Percentiles rank a stretch among this genome's conserved stretches.
These are phyloP conservation scores for Xyrauchen texanus DNA, from an alignment of 2,113 vertebrate species.

Conservation along the genomic window DNA sequence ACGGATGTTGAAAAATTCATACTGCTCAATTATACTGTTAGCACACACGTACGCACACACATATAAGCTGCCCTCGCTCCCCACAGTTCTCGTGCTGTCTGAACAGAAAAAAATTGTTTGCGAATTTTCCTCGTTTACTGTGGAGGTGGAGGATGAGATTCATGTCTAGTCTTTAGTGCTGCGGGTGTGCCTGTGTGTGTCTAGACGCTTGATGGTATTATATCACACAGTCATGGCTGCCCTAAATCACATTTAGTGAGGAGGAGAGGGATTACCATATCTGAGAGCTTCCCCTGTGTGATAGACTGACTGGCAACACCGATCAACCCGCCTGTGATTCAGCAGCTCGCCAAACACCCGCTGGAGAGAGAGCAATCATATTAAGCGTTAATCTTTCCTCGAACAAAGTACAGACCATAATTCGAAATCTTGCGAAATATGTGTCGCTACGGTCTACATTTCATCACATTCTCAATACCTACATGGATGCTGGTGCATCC, in stretches of 20 bases:
- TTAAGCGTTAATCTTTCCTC: slow-evolving; percentile 27
- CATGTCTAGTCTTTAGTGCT: slow-evolving; percentile 29
- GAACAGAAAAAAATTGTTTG: slow-evolving; percentile 9
- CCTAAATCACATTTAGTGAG: slow-evolving; percentile 44
- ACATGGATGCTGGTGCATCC: not conserved
- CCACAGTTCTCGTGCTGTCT: slow-evolving; percentile 36
- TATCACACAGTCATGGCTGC: slow-evolving; percentile 45
- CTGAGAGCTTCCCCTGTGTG: slow-evolving; percentile 37
- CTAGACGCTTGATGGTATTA: slow-evolving; percentile 44
- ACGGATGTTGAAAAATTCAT: slow-evolving; percentile 58
- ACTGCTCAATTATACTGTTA: slow-evolving; percentile 62
- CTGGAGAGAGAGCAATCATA: not conserved
- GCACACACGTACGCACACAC: not conserved
- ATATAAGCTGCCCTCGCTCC: not conserved
- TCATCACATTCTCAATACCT: not conserved
- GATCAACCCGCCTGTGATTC: slow-evolving; percentile 33
- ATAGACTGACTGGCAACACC: slow-evolving; percentile 30
- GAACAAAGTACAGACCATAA: not conserved
- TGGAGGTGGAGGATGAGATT: too few relatives aligned
- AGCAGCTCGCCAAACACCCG: slow-evolving; percentile 15
- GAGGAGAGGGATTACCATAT: slow-evolving; percentile 47
- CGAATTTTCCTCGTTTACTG: not conserved
- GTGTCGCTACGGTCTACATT: not conserved
- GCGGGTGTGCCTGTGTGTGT: slow-evolving; percentile 30
- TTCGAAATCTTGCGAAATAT: not conserved